Evolutionary conservation across 2,888 invertebrate genomes (phyloP).

Genomic region (Thalpophila matura): DNA sequence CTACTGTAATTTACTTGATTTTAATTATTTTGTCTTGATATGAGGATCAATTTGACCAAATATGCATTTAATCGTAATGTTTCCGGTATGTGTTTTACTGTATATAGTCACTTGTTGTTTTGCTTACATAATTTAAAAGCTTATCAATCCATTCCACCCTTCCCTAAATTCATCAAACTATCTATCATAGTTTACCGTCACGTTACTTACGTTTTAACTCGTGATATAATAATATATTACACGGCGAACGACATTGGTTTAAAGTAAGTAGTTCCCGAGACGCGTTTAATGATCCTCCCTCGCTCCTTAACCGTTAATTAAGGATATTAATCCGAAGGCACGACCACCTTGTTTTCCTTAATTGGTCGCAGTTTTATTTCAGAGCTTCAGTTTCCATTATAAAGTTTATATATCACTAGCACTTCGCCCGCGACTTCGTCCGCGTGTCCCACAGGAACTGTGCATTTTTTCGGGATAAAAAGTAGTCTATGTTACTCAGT

Average conservation of each 20-base stretch:
- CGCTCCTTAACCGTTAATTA: slow-evolving; percentile 86
- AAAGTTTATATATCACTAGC: slow-evolving; percentile 76
- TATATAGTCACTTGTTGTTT: too few relatives aligned
- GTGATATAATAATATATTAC: slow-evolving; percentile 53
- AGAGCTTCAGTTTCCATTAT: slow-evolving; percentile 81
- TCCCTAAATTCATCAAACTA: not conserved
- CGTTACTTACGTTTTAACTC: slow-evolving; percentile 12
- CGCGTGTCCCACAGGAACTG: too few relatives aligned
- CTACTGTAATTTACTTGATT: too few relatives aligned
- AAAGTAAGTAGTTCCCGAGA: slow-evolving; percentile 71
- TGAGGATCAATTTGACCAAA: too few relatives aligned
- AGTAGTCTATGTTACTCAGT: too few relatives aligned
- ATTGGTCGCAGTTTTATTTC: slow-evolving; percentile 88
- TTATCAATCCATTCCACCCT: not conserved
- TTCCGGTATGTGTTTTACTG: too few relatives aligned
- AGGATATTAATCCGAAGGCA: slow-evolving; percentile 88
- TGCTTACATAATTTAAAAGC: too few relatives aligned
- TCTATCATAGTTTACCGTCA: not conserved
- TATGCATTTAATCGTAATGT: too few relatives aligned
- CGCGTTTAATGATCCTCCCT: slow-evolving; percentile 79
- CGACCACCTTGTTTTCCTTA: slow-evolving; percentile 87
- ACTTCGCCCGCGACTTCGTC: too few relatives aligned
- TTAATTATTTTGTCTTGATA: too few relatives aligned
- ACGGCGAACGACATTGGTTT: slow-evolving; percentile 65
- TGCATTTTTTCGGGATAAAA: too few relatives aligned